A percentile compares a stretch with the other conserved stretches of the same genome.
phyloP scores from a whole-genome alignment of 2,113 vertebrate species.

The Cygnus buccinator region DNA sequence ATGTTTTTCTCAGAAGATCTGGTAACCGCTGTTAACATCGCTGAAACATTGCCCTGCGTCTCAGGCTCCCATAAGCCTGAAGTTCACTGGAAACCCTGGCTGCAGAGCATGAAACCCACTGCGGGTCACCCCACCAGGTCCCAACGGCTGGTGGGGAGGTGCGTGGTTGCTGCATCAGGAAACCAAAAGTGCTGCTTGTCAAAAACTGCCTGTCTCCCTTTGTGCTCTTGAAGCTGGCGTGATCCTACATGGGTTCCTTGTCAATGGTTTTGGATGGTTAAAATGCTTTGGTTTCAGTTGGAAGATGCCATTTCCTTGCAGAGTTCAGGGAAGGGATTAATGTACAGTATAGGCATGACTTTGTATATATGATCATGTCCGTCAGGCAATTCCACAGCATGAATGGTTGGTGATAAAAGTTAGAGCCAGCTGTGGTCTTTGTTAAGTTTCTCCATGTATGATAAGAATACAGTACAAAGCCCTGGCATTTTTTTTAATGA shows the following conservation, averaged over 20 bases:
- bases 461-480: neutral
- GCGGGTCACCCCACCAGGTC: neutral
- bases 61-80: neutral
- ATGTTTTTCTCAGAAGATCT: neutral
- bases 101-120: neutral
- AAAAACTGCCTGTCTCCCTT: neutral
- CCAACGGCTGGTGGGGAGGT: neutral
- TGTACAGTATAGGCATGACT: neutral
- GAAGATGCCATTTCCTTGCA: neutral
- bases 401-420: neutral
- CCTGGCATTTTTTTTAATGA: neutral
- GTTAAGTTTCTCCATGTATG: neutral
- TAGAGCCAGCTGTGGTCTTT: neutral
- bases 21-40: neutral
- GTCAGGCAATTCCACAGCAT: neutral
- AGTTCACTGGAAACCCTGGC: neutral
- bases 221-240: neutral
- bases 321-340: neutral
- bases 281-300: neutral
- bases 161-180: neutral
- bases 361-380: rapidly evolving
- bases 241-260: rapidly evolving
- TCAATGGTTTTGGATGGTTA: neutral
- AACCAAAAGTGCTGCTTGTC: neutral
- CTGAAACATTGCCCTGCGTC: neutral